Evolutionary conservation across 2,888 invertebrate genomes (phyloP), one percentile per base, ranked within the genome.

Genomic region (Apantesis nais): DNA sequence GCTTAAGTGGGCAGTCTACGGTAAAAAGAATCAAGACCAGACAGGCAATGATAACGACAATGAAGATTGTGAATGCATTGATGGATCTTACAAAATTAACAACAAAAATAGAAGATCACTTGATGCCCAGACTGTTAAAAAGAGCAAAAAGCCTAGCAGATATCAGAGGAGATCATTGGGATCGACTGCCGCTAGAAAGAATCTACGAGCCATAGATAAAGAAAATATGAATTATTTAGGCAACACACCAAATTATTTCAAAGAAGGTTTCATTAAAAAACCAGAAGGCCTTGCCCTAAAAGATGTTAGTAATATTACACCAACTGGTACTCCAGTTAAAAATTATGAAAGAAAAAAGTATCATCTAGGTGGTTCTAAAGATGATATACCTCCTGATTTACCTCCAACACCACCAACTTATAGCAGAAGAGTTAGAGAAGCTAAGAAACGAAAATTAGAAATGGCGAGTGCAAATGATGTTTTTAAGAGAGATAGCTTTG

Each of bases 281-380:
- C 85, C 92, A 37, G 96, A 95, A 77, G 93, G 88, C 1, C 81
- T 90, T 68, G 94, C 94, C 16, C 88, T 96, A 0, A 95, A 96
- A 87, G 96, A 96, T 84, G 96, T 96, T 14, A 96, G 96, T 82
- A 96, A 96, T 81, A 92, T 96, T n/a, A 96, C 96, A 5, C 96
- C 96, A 1, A 96, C 90, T 25, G 86, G 84, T 0, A 94, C 93
- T 1, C 93, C 95, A 9, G 87, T 89, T 0, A 90, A 90, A 67
- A 90, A 85, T 29, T 85, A 88, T 62, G 93, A 93, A 14, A 89
- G 90, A 64, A 86, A 88, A 78, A 90, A 88, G 75, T 89, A 87
- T 71, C 90, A 88, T 67, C 70, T 87, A 44, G 89, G 87, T 67
- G 83, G 85, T 62, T 86, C 89, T 14, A 92, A 90, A 84, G 91